Evolutionary conservation across 2,797 vertebrate genomes (phyloP).

Genomic region (Odontamblyopus rebecca): DNA sequence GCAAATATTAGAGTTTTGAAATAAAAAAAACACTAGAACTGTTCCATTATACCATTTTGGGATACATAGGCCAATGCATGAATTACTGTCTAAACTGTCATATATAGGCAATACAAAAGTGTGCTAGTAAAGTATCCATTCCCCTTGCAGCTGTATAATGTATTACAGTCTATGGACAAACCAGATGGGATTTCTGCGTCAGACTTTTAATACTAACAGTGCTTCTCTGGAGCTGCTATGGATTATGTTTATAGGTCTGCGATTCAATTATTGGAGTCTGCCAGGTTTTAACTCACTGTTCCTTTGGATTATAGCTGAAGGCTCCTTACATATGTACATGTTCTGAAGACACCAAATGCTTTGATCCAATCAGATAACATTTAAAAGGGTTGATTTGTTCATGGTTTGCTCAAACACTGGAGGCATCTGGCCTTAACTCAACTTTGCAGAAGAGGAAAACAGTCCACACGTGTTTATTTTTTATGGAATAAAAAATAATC

Average conservation of each 20-base stretch:
- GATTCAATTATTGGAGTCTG: constrained; percentile 9
- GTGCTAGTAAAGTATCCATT: neutral
- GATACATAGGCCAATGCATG: neutral
- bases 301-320: neutral
- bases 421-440: constrained; percentile 7
- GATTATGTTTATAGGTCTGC: constrained; percentile 7
- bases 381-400: constrained; percentile 9
- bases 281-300: constrained; percentile 2
- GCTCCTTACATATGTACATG: constrained; percentile 7
- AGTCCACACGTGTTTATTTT: neutral
- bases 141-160: constrained; percentile 1
- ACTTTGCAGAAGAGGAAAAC: neutral
- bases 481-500: neutral
- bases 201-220: constrained; percentile 13
- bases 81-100: constrained; percentile 4
- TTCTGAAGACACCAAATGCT: constrained; percentile 3
- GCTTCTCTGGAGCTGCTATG: neutral
- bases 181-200: constrained; percentile 8
- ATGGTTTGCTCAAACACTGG: neutral
- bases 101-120: neutral
- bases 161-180: constrained; percentile 4
- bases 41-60: neutral
- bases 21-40: neutral
- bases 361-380: neutral
- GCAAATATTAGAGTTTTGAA: neutral